Evolutionary conservation across 1,140 invertebrate species (phyloP).

Genomic region (Drosophila miranda): DNA sequence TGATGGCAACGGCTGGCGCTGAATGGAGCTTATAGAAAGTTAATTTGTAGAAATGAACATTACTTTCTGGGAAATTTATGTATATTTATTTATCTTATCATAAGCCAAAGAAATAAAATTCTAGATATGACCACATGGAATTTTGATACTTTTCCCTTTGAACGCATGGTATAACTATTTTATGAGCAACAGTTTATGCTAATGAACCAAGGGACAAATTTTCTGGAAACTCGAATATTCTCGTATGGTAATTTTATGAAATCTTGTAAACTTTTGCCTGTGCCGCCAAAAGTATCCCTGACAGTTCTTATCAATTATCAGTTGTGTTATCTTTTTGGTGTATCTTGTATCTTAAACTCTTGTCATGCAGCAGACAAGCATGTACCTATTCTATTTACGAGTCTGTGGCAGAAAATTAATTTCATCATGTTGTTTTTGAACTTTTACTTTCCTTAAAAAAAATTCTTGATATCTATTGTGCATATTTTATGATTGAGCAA

Average conservation of each 20-base stretch:
- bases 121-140: conserved; percentile 4
- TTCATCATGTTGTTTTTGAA: conserved; percentile 6
- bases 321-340: conserved; percentile 8
- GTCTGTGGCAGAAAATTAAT: conserved; percentile 20
- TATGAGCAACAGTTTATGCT: too few relatives aligned
- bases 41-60: neutral
- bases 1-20: conserved; percentile 25
- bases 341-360: conserved; percentile 11
- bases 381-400: conserved; percentile 3
- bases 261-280: conserved; percentile 18
- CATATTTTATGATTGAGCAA: conserved; percentile 3
- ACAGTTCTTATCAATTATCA: conserved; percentile 27
- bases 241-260: conserved; percentile 7
- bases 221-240: too few relatives aligned
- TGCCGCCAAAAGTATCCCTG: conserved; percentile 9
- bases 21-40: conserved; percentile 8
- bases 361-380: conserved; percentile 38
- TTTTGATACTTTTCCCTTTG: too few relatives aligned
- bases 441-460: too few relatives aligned
- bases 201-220: too few relatives aligned
- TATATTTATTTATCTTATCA: too few relatives aligned
- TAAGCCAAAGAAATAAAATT: neutral
- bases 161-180: too few relatives aligned
- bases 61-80: too few relatives aligned
- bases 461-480: too few relatives aligned